Evolutionary conservation across 2,113 vertebrate genomes (phyloP).

Genomic region (Protobothrops flavoviridis): DNA sequence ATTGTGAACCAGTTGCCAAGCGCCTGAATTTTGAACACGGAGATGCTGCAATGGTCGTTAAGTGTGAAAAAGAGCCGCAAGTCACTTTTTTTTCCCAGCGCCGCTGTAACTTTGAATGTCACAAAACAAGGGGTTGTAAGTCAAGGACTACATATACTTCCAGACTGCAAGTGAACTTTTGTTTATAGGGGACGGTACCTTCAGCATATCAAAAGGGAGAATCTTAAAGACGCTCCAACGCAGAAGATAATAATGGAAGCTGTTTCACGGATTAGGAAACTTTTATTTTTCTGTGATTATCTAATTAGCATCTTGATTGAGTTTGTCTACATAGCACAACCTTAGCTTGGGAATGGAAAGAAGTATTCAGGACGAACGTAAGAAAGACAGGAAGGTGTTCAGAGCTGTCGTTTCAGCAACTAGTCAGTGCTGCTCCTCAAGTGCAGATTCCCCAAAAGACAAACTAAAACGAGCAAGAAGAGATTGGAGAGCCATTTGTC

Average conservation of each 20-base stretch:
- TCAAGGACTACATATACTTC: background rate
- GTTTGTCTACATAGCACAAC: conserved; percentile 44
- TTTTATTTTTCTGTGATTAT: background rate
- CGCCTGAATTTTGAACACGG: background rate
- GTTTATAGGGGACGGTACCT: background rate
- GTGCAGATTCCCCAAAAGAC: background rate
- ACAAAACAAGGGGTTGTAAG: background rate
- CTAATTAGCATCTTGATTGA: conserved; percentile 43
- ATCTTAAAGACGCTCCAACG: background rate
- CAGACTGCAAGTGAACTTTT: background rate
- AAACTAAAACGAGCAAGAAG: background rate
- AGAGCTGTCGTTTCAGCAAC: conserved; percentile 34
- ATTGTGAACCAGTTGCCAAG: no score
- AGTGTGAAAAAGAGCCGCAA: background rate
- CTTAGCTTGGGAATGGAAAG: background rate
- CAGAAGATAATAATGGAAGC: no score
- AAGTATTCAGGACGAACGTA: background rate
- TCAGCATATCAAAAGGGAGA: no score
- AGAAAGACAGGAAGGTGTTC: conserved; percentile 9
- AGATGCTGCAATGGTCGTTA: background rate
- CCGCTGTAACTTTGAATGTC: background rate
- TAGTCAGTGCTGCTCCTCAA: background rate
- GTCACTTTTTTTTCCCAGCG: background rate
- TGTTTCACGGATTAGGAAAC: background rate
- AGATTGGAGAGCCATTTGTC: no score